A percentile compares a stretch with the other conserved stretches of the same genome.
phyloP scores from a whole-genome alignment of 1,140 invertebrate genomes.

The Pogonomyrmex barbatus region DNA sequence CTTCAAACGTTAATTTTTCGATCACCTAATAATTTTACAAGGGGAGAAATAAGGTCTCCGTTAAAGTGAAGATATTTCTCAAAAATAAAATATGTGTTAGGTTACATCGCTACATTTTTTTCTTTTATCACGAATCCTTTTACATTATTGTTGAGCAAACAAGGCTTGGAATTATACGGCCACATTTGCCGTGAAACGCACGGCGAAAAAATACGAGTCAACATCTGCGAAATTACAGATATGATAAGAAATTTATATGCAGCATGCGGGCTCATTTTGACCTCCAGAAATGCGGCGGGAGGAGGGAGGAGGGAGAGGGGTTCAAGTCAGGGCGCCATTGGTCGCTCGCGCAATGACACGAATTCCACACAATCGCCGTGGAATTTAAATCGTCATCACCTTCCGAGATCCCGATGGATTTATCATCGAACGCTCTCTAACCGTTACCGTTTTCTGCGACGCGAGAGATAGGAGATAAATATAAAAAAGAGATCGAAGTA shows the following conservation, averaged over 20 bases:
- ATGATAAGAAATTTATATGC: conserved; percentile 53
- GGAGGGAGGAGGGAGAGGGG: no score
- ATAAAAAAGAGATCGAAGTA: not conserved
- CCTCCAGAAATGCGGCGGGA: not conserved
- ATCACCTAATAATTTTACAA: not conserved
- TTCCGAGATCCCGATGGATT: conserved; percentile 17
- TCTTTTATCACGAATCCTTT: not conserved
- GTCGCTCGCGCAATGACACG: not conserved
- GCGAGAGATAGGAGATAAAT: not conserved
- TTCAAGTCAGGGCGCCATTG: conserved; percentile 3
- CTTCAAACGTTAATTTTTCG: not conserved
- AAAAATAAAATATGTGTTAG: not conserved
- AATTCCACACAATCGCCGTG: not conserved
- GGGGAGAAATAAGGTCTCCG: not conserved
- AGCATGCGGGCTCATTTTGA: conserved; percentile 43
- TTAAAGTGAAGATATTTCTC: not conserved
- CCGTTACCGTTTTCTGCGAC: not conserved
- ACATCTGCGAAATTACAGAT: conserved; percentile 27
- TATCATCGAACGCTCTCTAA: not conserved
- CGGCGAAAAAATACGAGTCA: conserved; percentile 13
- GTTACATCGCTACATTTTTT: not conserved
- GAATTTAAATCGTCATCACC: conserved; percentile 31
- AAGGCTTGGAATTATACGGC: not conserved
- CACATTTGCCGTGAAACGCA: not conserved
- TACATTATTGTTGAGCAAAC: conserved; percentile 9